These are phyloP conservation scores for Acanthiza pusilla DNA, from an alignment of 2,797 vertebrate genomes.

Conservation along the genomic window DNA sequence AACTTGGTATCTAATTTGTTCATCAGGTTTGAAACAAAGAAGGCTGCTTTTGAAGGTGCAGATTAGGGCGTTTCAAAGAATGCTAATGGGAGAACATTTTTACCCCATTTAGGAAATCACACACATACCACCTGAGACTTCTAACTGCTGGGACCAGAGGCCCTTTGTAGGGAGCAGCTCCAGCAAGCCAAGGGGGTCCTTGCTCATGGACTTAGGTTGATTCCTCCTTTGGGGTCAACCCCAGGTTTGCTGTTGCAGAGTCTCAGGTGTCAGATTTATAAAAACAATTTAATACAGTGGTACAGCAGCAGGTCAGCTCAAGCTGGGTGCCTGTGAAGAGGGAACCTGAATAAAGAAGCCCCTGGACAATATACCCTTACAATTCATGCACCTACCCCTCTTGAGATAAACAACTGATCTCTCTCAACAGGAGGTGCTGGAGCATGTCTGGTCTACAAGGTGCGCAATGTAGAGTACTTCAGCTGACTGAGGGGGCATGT, in stretches of 20 bases:
- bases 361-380: neutral
- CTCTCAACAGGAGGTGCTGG: neutral
- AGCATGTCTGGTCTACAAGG: neutral
- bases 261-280: neutral
- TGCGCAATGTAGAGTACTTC: rapidly evolving
- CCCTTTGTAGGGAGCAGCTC: neutral
- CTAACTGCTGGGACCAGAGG: neutral
- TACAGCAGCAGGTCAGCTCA: neutral
- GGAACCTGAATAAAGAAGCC: neutral
- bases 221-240: neutral
- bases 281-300: neutral
- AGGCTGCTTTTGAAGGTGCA: neutral
- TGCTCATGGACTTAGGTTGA: too few relatives aligned
- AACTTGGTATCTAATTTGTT: neutral
- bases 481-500: neutral
- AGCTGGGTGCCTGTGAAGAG: neutral
- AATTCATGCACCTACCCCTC: neutral
- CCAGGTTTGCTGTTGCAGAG: neutral
- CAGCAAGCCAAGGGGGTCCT: too few relatives aligned
- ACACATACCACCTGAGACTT: neutral
- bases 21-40: neutral
- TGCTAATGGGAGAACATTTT: neutral
- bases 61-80: neutral
- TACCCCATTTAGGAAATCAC: neutral
- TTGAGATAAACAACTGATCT: neutral